These are phyloP conservation scores for Volucella zonaria DNA, from an alignment of 2,888 invertebrate species.

Conservation along the genomic window DNA sequence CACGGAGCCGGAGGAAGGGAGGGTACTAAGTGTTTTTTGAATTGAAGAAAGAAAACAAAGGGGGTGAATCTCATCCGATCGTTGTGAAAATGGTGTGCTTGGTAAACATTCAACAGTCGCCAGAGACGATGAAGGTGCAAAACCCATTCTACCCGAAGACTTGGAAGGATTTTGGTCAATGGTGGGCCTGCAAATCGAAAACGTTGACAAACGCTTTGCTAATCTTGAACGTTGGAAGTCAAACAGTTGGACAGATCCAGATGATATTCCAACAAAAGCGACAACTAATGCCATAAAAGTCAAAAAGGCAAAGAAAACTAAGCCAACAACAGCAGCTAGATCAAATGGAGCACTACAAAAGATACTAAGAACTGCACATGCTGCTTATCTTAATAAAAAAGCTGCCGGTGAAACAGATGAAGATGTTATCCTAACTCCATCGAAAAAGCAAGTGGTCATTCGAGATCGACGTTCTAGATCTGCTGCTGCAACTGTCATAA, in stretches of 20 bases:
- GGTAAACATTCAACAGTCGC: conserved; percentile 64
- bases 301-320: conserved; percentile 71
- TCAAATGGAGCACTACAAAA: conserved; percentile 76
- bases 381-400: conserved; percentile 75
- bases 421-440: conserved; percentile 66
- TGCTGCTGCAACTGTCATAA: conserved; percentile 74
- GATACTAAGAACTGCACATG: conserved; percentile 77
- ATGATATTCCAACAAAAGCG: conserved; percentile 67
- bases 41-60: too few relatives aligned
- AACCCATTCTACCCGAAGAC: conserved; percentile 84
- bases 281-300: conserved; percentile 54
- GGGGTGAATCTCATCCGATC: conserved; percentile 83
- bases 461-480: conserved; percentile 73
- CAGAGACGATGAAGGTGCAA: conserved; percentile 78
- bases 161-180: conserved; percentile 88
- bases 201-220: conserved; percentile 80
- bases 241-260: conserved; percentile 80
- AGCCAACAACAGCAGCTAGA: conserved; percentile 65
- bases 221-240: conserved; percentile 78
- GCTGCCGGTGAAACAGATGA: conserved; percentile 31
- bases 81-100: conserved; percentile 78
- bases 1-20: too few relatives aligned
- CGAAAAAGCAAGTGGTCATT: conserved; percentile 70
- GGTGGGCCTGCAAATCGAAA: conserved; percentile 84
- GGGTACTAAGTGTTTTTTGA: too few relatives aligned